Evolutionary conservation across 2,888 invertebrate species (phyloP).

Genomic region (Diplolepis rosae): DNA sequence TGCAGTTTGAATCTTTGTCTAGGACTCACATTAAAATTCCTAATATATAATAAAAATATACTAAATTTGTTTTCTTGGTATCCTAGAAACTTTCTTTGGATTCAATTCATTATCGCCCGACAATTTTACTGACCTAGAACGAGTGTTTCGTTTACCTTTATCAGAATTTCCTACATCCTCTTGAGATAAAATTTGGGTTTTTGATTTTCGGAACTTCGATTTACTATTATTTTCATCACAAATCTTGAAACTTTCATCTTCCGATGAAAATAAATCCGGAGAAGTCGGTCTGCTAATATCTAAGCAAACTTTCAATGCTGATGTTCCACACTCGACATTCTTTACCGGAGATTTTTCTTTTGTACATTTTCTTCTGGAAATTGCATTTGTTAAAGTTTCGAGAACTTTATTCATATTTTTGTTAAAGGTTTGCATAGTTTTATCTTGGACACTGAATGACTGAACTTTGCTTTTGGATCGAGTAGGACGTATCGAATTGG

Average conservation of each 20-base stretch:
- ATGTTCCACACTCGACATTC: background rate
- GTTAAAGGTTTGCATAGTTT: background rate
- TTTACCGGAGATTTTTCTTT: background rate
- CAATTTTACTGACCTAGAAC: background rate
- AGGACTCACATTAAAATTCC: background rate
- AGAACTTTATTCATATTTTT: background rate
- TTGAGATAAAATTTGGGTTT: background rate
- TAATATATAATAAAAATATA: background rate
- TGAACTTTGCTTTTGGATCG: background rate
- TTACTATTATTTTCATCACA: background rate
- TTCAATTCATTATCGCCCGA: background rate
- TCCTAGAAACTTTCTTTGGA: background rate
- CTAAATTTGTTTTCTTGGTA: background rate
- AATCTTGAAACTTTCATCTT: background rate
- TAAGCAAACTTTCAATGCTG: background rate
- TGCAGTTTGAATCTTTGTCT: background rate
- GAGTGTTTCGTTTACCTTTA: background rate
- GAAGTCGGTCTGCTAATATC: background rate
- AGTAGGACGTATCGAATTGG: background rate
- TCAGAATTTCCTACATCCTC: background rate
- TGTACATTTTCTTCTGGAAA: background rate
- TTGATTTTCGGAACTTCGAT: background rate
- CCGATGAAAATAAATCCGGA: constrained; percentile 9
- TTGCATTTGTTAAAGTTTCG: background rate
- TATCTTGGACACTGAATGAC: background rate